Evolutionary conservation across 2,797 vertebrate species (phyloP), one percentile per base, ranked within the genome.

Genomic region (Picus viridis): DNA sequence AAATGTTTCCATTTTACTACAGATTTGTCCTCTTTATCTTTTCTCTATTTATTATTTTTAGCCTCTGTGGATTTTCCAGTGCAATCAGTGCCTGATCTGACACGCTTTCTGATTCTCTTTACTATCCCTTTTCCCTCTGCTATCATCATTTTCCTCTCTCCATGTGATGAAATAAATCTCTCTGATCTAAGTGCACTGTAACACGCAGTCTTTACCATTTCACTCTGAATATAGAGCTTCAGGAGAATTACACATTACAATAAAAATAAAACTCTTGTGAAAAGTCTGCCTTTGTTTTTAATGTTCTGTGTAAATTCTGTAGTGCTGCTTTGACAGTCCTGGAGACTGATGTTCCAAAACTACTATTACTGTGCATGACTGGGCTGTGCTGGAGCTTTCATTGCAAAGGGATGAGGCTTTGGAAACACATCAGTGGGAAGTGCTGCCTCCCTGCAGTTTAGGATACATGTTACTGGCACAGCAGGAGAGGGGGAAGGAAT

Each of bases 261-360:
- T 91, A 92, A 92, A 89, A 93, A 86, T 91, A 92, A 96, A 93
- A 86, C 74, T 82, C 89, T 34, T 76, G 32, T 88, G 86, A 92
- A 88, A 94, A 89, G 49, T 61, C 4, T 78, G 51, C 22, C 12
- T 53, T 78, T 34, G 56, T 77, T 47, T 59, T 26, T 23, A 54
- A 68, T 19, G 34, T 64, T 88, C 53, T 86, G 57, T 78, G n/a
- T 93, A 92, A 91, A 84, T 84, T 79, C 64, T 86, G 32, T 47
- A 47, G 64, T 19, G 83, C 54, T 88, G 88, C 71, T 88, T 61
- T 84, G 80, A 84, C 80, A 91, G 80, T 39, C 73, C 45, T 76
- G 27, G 61, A 86, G 89, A 73, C 32, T n/a, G 56, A 81, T 64
- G 68, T 49, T 81, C 54, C 83, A 81, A 84, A 61, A 45, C 43